Percentiles rank a stretch among this genome's conserved stretches.
Evolutionary conservation across 2,888 invertebrate species (phyloP).

Genomic region (Eupelmus urozonus): DNA sequence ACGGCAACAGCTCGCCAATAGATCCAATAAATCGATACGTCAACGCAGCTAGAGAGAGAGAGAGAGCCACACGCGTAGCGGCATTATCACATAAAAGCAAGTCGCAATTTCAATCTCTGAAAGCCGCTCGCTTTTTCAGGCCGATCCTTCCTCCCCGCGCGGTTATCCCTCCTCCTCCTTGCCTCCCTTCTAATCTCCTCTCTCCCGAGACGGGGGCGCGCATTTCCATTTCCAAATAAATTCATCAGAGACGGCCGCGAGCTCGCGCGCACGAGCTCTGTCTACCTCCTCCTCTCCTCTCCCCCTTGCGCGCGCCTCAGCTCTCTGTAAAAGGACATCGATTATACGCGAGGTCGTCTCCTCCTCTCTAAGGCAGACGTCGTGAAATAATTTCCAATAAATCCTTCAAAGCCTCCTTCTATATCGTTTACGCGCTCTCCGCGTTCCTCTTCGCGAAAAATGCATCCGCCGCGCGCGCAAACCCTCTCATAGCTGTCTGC

Average conservation of each 20-base stretch:
- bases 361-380: not conserved
- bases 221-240: slow-evolving; percentile 40
- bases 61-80: no score
- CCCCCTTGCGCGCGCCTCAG: not conserved
- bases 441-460: slow-evolving; percentile 35
- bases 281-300: no score
- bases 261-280: not conserved
- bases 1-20: no score
- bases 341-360: slow-evolving; percentile 42
- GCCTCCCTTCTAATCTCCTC: no score
- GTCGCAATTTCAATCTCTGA: no score
- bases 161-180: no score
- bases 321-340: slow-evolving; percentile 48
- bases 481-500: not conserved
- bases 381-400: slow-evolving; percentile 55
- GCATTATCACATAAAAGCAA: no score
- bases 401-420: slow-evolving; percentile 48
- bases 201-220: no score
- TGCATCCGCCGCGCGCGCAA: slow-evolving; percentile 13
- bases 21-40: no score
- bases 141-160: not conserved
- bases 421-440: not conserved
- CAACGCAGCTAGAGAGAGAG: no score
- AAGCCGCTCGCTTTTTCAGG: no score
- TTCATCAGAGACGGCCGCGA: slow-evolving; percentile 18